Base-by-base conservation (phyloP, 2,888 invertebrate genomes). In the Dione juno region DNA sequence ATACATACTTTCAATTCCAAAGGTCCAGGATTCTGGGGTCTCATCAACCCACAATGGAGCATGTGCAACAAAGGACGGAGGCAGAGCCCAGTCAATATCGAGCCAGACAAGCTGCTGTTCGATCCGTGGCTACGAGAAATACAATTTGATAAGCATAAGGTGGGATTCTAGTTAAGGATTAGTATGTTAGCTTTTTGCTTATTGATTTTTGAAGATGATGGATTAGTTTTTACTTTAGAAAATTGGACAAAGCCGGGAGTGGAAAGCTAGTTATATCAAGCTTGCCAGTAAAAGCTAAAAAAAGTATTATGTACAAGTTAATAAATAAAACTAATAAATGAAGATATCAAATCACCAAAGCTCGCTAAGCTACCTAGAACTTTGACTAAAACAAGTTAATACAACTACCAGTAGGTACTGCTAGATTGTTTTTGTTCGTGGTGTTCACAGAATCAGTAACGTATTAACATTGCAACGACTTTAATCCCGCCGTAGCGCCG, bases 1-100 rank as follows among this genome's bases (percentile, higher is more conserved):
- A 45, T 19, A 0, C 40, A 58, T 1, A 1, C 6, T 28, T 14
- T n/a, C 19, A 11, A 14, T 13, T 50, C n/a, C 9, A 14, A 50
- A 98, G 99, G 99, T 92, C 99, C 99, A 63, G 97, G 97, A 70
- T 99, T 98, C 94, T 99, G 99, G 99, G 99, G 99, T 71, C 95
- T 98, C 78, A 97, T 99, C 93, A 99, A 99, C 94, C 98, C 98
- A 14, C 98, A 99, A 88, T 99, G 99, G 99, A 97, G 96, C 84
- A 96, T 99, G 95, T 99, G 99, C 94, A 97, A 97, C 92, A 98
- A 98, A 89, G 99, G 99, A 58, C 95, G 97, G 75, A 95, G 98
- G 75, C 99, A 99, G 92, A 99, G 99, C 75, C 99, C 99, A 3
- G 98, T 99, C 86, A 98, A 99, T 94, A 96, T 99, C 78, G 98